Conservation (phyloP, 1,140 invertebrate species). For the Telenomus remus region DNA sequence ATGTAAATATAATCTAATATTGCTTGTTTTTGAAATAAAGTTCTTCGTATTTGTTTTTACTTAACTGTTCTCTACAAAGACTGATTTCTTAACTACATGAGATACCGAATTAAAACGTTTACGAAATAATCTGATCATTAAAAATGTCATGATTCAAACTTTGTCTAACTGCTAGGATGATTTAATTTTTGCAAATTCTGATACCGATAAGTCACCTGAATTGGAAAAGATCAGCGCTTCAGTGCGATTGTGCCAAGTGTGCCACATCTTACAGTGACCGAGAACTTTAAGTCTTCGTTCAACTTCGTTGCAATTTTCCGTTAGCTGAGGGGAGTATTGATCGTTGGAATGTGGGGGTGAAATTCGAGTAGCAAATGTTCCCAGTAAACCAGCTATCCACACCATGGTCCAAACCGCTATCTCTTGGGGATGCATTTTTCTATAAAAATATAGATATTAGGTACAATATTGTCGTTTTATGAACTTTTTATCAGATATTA, state of each 20-base stretch:
- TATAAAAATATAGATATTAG: constrained; percentile 64
- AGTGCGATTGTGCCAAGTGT: constrained; percentile 22
- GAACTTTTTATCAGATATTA: too few species aligned
- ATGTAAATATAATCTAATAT: too few species aligned
- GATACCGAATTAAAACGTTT: too few species aligned
- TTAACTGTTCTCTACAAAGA: too few species aligned
- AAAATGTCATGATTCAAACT: too few species aligned
- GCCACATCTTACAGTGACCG: constrained; percentile 36
- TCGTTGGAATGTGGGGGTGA: constrained; percentile 62
- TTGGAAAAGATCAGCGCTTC: constrained; percentile 11
- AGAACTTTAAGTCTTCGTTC: constrained; percentile 49
- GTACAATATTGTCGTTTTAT: too few species aligned
- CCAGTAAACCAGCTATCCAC: constrained; percentile 64
- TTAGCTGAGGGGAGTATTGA: constrained; percentile 70
- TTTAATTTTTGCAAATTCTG: background rate
- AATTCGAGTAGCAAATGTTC: constrained; percentile 59
- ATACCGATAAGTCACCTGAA: constrained; percentile 12
- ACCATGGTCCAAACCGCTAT: constrained; percentile 67
- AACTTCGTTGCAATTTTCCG: constrained; percentile 61
- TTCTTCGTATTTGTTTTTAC: too few species aligned
- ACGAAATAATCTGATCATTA: too few species aligned
- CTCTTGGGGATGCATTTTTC: constrained; percentile 67
- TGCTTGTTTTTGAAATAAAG: too few species aligned
- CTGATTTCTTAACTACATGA: too few species aligned
- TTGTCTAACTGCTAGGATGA: background rate